Evolutionary conservation across 1,140 invertebrate species (phyloP).

Genomic region (Drosophila murphyi): DNA sequence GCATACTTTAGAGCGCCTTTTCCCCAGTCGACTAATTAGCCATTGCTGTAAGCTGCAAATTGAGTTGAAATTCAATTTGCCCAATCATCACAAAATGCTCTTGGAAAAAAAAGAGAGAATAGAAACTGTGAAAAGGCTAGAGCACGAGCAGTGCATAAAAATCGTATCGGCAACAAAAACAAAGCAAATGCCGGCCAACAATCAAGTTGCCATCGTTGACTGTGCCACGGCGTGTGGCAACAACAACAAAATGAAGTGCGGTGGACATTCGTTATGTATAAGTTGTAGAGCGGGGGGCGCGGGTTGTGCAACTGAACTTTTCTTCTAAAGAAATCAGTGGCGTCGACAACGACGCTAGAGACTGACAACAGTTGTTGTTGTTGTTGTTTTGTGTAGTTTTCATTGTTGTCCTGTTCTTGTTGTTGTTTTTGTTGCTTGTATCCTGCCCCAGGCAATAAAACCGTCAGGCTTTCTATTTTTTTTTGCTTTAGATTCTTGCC

Average conservation of each 20-base stretch:
- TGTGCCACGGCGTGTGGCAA: constrained; percentile 26
- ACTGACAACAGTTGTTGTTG: constrained; percentile 39
- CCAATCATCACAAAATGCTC: constrained; percentile 57
- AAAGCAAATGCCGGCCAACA: constrained; percentile 51
- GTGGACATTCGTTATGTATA: constrained; percentile 40
- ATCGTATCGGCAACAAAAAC: constrained; percentile 13
- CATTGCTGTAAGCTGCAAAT: constrained; percentile 59
- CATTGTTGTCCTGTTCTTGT: constrained; percentile 44
- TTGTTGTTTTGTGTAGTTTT: constrained; percentile 2
- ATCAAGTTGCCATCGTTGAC: constrained; percentile 49
- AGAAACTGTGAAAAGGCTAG: constrained; percentile 37
- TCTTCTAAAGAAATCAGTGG: constrained; percentile 22
- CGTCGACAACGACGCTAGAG: constrained; percentile 22
- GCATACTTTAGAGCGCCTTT: constrained; percentile 57
- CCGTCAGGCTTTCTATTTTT: constrained; percentile 38
- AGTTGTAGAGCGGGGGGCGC: not conserved
- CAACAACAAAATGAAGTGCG: constrained; percentile 46
- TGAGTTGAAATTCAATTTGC: constrained; percentile 79
- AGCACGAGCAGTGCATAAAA: constrained; percentile 25
- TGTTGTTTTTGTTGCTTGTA: constrained; percentile 43
- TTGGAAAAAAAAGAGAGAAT: constrained; percentile 36
- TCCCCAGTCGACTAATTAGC: constrained; percentile 48
- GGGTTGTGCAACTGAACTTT: not conserved
- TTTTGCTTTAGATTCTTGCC: constrained; percentile 50
- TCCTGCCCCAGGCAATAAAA: constrained; percentile 76